Evolutionary conservation across 2,797 vertebrate species (phyloP).

Genomic region (Crypturellus tataupa): DNA sequence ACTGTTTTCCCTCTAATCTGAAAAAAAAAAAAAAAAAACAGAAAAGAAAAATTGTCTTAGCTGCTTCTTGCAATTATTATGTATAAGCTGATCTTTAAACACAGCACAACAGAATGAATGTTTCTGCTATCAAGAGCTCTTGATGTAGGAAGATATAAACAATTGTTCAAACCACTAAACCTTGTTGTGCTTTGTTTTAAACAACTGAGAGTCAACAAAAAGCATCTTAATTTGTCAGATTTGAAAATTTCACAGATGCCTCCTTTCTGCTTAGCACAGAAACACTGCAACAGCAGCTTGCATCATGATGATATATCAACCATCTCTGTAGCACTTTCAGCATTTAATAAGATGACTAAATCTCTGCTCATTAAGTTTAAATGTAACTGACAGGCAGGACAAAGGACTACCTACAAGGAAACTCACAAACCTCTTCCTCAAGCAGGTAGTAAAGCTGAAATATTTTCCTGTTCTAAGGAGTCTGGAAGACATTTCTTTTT

Average conservation of each 20-base stretch:
- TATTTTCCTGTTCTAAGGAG: not conserved
- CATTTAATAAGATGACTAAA: not conserved
- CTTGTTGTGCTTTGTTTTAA: not conserved
- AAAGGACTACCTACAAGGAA: not conserved
- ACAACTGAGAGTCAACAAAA: not conserved
- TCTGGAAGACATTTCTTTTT: not conserved
- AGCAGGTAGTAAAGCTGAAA: not conserved
- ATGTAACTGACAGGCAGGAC: not conserved
- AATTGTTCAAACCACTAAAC: not conserved
- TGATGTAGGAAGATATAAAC: accelerated
- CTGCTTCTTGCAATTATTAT: not conserved
- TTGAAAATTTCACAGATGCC: not conserved
- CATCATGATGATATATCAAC: not conserved
- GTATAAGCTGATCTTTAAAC: not conserved
- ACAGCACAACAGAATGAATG: not conserved
- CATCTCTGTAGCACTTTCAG: not conserved
- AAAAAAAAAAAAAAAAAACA: not conserved
- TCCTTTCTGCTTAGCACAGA: not conserved
- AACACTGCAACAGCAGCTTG: not conserved
- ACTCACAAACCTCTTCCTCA: not conserved
- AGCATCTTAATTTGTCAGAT: not conserved
- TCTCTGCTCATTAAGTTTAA: not conserved
- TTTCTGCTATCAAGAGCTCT: not conserved
- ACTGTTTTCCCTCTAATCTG: not conserved
- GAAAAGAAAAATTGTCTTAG: not conserved